Evolutionary conservation across 2,113 vertebrate genomes (phyloP).

Genomic region (Mionectes macconnelli): DNA sequence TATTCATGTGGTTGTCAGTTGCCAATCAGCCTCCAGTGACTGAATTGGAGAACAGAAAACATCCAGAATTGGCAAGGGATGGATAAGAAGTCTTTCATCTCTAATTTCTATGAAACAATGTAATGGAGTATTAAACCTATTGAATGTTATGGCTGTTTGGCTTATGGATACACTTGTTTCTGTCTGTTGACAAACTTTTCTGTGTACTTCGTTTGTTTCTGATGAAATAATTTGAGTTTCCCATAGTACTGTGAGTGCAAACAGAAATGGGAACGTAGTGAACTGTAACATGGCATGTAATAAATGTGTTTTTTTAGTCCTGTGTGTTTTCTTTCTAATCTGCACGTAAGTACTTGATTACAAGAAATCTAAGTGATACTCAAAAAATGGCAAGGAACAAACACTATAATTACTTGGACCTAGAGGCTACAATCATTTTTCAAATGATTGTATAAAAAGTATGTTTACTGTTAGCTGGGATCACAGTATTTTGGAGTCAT

Average conservation of each 20-base stretch:
- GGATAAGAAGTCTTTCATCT: conserved; percentile 46
- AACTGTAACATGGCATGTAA: conserved; percentile 25
- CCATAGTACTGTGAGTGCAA: neutral
- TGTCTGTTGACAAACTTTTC: conserved; percentile 47
- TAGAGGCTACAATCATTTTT: neutral
- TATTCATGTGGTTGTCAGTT: conserved; percentile 31
- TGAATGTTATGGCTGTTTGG: conserved; percentile 31
- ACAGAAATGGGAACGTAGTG: neutral
- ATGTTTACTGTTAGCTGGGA: neutral
- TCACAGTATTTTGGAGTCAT: neutral
- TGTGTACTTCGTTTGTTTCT: conserved; percentile 40
- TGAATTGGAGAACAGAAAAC: conserved; percentile 40
- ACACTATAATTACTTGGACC: neutral
- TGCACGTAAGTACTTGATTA: neutral
- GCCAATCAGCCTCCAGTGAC: conserved; percentile 35
- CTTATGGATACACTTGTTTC: conserved; percentile 19
- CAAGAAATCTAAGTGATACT: neutral
- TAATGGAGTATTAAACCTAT: conserved; percentile 18
- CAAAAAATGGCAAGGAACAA: neutral
- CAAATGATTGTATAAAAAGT: neutral
- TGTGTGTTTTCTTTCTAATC: conserved; percentile 16
- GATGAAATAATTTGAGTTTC: conserved; percentile 34
- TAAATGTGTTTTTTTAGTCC: conserved; percentile 14
- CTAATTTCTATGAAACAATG: conserved; percentile 39
- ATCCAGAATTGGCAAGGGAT: conserved; percentile 42